Conservation (phyloP, 2,797 vertebrate genomes). For the Ctenopoma multispine region DNA sequence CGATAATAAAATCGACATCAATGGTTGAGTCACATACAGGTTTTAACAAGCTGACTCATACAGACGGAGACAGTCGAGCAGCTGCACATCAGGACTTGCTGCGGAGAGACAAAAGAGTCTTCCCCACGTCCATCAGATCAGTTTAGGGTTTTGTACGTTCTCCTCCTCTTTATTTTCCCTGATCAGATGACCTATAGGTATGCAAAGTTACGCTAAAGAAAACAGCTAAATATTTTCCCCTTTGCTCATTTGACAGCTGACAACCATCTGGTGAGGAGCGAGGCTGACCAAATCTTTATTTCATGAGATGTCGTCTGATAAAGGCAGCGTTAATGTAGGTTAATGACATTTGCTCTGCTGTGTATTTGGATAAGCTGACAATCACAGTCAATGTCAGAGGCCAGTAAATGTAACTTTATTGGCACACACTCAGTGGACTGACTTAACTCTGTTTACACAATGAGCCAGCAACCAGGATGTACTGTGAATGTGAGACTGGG, state of each 20-base stretch:
- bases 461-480: no score
- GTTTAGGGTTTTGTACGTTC: background rate
- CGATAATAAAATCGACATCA: constrained; percentile 1
- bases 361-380: no score
- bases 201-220: no score
- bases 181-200: no score
- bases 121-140: background rate
- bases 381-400: background rate
- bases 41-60: constrained; percentile 57
- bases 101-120: background rate
- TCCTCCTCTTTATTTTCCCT: no score
- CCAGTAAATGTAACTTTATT: background rate
- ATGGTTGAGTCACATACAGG: constrained; percentile 32
- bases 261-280: no score
- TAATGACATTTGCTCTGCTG: background rate
- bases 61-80: constrained; percentile 3
- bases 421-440: no score
- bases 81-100: constrained; percentile 58
- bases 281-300: no score
- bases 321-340: background rate
- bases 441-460: background rate
- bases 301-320: background rate
- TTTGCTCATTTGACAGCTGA: no score
- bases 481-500: no score
- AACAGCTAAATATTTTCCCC: no score